Evolutionary conservation across 2,888 invertebrate genomes (phyloP).

Genomic region (Crossocerus cetratus): DNA sequence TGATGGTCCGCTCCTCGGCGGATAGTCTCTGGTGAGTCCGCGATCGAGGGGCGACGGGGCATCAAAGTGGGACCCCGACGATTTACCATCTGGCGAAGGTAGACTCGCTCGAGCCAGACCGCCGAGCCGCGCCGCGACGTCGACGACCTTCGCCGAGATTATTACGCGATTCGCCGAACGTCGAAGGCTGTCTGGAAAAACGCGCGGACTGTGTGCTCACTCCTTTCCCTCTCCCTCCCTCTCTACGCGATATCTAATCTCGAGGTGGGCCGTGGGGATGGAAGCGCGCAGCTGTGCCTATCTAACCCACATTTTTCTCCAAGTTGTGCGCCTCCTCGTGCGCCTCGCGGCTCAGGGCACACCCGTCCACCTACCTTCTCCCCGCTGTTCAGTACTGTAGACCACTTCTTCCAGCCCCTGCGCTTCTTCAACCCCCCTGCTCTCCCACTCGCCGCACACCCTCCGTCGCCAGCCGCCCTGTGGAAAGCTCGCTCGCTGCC

Average conservation of each 20-base stretch:
- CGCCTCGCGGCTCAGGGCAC: conserved; percentile 42
- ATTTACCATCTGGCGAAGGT: conserved; percentile 43
- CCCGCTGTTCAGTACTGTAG: too few species aligned
- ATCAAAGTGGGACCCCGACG: conserved; percentile 22
- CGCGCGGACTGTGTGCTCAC: conserved; percentile 4
- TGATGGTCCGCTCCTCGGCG: conserved; percentile 20
- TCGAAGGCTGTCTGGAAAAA: conserved; percentile 57
- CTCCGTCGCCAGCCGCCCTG: not conserved
- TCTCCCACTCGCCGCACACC: too few species aligned
- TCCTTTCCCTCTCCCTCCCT: too few species aligned
- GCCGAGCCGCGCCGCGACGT: conserved; percentile 28
- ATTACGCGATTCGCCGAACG: conserved; percentile 60
- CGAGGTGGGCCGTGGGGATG: conserved; percentile 22
- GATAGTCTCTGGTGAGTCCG: not conserved
- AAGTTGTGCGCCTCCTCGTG: conserved; percentile 8
- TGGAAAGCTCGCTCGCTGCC: conserved; percentile 20
- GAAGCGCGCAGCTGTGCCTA: conserved; percentile 50
- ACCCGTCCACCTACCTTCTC: conserved; percentile 3
- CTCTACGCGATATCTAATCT: conserved; percentile 58
- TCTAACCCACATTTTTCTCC: conserved; percentile 45
- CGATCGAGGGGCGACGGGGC: not conserved
- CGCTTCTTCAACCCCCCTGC: not conserved
- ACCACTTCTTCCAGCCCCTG: too few species aligned
- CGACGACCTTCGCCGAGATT: conserved; percentile 59
- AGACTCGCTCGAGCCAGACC: conserved; percentile 11